Base-by-base conservation (phyloP, 2,797 vertebrate genomes). In the Scolopax bukidnonensis region DNA sequence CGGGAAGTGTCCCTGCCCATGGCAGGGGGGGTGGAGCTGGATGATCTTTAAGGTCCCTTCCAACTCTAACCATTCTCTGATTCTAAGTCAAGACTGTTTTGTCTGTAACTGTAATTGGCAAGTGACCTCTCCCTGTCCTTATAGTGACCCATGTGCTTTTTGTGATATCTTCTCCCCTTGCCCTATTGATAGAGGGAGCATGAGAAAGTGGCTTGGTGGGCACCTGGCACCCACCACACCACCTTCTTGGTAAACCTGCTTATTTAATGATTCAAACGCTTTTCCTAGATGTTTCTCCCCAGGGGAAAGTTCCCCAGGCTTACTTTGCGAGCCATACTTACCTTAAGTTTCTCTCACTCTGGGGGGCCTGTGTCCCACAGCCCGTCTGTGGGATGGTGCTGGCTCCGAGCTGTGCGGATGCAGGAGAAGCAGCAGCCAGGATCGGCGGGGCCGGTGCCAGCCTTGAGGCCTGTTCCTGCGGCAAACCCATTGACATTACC, bases 351-450 rank as follows among this genome's bases (percentile, higher is more conserved):
- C 36, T 57, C 30, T 25, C 25, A 8, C 1, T 18, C 7, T 0
- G 3, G 1, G 25, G 30, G 57, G 54, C 18, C 53, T 1, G 16
- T 0, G 30, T 21, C 38, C 33, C 15, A 3, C 28, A 16, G 32
- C 40, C 68, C 10, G 0, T 1, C 51, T 6, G 1, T 0, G 10
- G 36, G n/a, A 1, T 2, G 1, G 14, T 1, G 19, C 43, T 45
- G 1, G 36, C 17, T 41, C 6, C 4, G 4, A 3, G 32, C 69
- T 11, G 2, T 53, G 65, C 12, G 20, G 64, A 25, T 2, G 27
- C 30, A 6, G 73, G 17, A n/a, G 14, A 6, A 10, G 30, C 15
- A 12, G 40, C 59, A 45, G 87, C 45, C 2, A 19, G 13, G 45
- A 27, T 9, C 53, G 7, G 33, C 16, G 2, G 32, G 43, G 16